These are phyloP conservation scores for Somateria mollissima DNA, from an alignment of 2,797 vertebrate genomes.

Conservation along the genomic window DNA sequence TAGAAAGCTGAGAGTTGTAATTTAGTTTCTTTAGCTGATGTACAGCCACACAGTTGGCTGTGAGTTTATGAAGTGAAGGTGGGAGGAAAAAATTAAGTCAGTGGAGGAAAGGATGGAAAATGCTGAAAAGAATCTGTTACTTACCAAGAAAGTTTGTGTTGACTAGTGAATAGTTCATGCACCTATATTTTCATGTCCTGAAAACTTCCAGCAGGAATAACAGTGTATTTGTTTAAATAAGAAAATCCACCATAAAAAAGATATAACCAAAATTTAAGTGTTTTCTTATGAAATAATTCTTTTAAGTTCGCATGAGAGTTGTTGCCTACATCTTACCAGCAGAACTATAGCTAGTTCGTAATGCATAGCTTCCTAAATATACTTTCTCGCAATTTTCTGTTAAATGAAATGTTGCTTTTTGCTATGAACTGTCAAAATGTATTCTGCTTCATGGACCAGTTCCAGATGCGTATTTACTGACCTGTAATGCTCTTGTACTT, in stretches of 20 bases:
- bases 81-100: background rate
- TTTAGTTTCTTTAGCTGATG: background rate
- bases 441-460: background rate
- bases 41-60: background rate
- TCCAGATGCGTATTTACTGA: background rate
- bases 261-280: background rate
- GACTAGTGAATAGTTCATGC: background rate
- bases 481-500: background rate
- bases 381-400: background rate
- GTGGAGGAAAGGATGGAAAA: background rate
- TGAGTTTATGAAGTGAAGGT: background rate
- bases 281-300: background rate
- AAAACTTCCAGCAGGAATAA: background rate
- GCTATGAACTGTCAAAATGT: background rate
- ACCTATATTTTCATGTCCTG: background rate
- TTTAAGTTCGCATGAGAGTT: background rate
- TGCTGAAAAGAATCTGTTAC: background rate
- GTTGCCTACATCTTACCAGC: background rate
- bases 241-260: background rate
- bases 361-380: background rate
- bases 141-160: background rate
- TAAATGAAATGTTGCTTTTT: background rate
- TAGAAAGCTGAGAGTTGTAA: background rate
- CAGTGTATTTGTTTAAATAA: slow-evolving; percentile 15
- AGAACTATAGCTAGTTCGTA: background rate